Conservation (phyloP, 2,888 invertebrate genomes). For the Tiphia femorata region DNA sequence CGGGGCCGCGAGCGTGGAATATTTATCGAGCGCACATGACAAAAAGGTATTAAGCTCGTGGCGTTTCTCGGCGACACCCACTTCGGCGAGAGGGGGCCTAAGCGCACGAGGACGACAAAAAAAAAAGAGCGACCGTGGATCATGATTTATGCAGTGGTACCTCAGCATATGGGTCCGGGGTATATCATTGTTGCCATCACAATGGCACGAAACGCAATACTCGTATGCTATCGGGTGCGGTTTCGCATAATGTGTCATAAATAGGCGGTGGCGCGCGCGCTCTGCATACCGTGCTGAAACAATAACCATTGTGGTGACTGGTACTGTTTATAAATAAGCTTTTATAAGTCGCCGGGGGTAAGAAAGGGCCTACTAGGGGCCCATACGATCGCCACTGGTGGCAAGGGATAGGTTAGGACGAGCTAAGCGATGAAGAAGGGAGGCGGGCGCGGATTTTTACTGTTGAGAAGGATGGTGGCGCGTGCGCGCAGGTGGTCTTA, state of each 20-base stretch:
- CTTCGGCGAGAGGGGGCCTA: slow-evolving; percentile 16
- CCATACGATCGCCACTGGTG: slow-evolving; percentile 19
- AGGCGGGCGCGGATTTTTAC: too few relatives aligned
- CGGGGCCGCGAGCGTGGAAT: background rate
- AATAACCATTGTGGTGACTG: slow-evolving; percentile 67
- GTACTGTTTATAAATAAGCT: slow-evolving; percentile 65
- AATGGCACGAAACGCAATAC: slow-evolving; percentile 62
- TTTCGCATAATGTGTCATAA: slow-evolving; percentile 69
- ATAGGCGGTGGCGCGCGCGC: slow-evolving; percentile 63
- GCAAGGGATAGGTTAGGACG: too few relatives aligned
- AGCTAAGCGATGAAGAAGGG: too few relatives aligned
- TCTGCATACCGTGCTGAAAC: slow-evolving; percentile 64
- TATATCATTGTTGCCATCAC: slow-evolving; percentile 65
- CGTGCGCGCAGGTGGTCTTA: slow-evolving; percentile 60
- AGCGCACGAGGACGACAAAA: slow-evolving; percentile 26
- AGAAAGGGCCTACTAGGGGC: slow-evolving; percentile 15
- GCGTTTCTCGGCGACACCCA: slow-evolving; percentile 37
- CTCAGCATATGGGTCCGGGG: slow-evolving; percentile 46
- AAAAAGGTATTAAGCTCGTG: slow-evolving; percentile 16
- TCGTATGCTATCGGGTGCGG: slow-evolving; percentile 63
- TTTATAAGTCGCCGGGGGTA: slow-evolving; percentile 32
- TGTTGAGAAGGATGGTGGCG: slow-evolving; percentile 15
- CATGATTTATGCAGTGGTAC: slow-evolving; percentile 59
- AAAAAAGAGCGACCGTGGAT: slow-evolving; percentile 36
- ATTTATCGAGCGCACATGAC: slow-evolving; percentile 2